Evolutionary conservation across 92 coral and sea anemone species (phyloP), one percentile per base, ranked within the genome.

Genomic region (Pocillopora grandis): DNA sequence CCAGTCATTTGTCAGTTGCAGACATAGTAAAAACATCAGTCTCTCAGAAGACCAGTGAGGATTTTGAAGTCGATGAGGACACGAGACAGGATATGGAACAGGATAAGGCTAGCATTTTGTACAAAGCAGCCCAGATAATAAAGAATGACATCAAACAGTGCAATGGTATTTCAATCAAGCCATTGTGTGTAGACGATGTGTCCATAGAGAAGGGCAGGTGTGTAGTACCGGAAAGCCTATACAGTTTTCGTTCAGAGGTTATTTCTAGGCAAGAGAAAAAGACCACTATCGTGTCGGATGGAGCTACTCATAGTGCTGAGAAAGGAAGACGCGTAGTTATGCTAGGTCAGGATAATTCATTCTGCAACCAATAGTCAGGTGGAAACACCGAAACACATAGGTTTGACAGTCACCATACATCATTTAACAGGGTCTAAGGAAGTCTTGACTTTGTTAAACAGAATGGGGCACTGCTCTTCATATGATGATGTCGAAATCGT

Each of bases 351-450:
- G n/a, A n/a, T n/a, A n/a, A 79, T 86, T 6, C 72, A 86, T 42
- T 17, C 82, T 1, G 64, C 77, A 78, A 79, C 81, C 2, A 70
- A 75, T 66, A 63, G 86, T 36, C 62, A 76, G 18, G 77, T 89
- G 33, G 85, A 85, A 72, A 76, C 88, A 0, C 93, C 90, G 37
- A 86, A 90, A 60, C 93, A 90, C 73, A 58, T 90, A 10, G 78
- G 87, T 27, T 81, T 90, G 16, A 90, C 82, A 3, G 70, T 90
- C 17, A 81, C 85, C 9, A 52, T 82, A 27, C 85, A 82, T 67
- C 93, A 90, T 66, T 68, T 90, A 69, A 90, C 93, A 18, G 85
- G 80, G 23, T 90, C 85, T 12, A 82, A 90, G 82, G 80, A 81
- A 21, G 10, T 90, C 12, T 69, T 90, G 13, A 80, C 82, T 19